Evolutionary conservation across 2,888 invertebrate species (phyloP).

Genomic region (Lycophotia porphyrea): DNA sequence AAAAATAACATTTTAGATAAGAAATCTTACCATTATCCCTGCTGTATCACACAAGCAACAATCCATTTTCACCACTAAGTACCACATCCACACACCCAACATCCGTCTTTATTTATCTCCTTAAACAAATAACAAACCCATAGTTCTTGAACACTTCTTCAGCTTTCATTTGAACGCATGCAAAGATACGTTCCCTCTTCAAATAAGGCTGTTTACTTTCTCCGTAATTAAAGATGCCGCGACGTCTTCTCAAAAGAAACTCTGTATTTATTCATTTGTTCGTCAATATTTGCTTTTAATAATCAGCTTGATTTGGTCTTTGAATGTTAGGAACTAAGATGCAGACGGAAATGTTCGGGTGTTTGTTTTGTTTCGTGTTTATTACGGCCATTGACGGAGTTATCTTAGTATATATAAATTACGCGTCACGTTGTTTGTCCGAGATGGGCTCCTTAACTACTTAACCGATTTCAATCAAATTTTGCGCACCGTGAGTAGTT

Average conservation of each 20-base stretch:
- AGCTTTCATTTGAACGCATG: conserved; percentile 85
- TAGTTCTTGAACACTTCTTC: conserved; percentile 88
- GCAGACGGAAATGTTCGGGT: conserved; percentile 37
- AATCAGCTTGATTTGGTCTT: conserved; percentile 79
- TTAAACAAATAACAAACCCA: conserved; percentile 80
- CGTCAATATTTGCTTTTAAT: conserved; percentile 88
- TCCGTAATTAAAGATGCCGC: conserved; percentile 86
- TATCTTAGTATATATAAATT: too few relatives aligned
- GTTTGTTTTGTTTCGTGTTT: conserved; percentile 44
- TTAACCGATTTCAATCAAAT: too few relatives aligned
- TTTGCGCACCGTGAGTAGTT: too few relatives aligned
- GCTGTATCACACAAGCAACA: neutral
- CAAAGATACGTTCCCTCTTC: conserved; percentile 86
- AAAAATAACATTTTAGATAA: neutral
- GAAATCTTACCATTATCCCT: neutral
- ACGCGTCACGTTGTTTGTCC: too few relatives aligned
- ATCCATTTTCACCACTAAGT: conserved; percentile 1
- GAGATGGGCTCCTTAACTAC: too few relatives aligned
- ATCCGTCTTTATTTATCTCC: conserved; percentile 76
- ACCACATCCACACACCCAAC: conserved; percentile 63
- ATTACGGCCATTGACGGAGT: conserved; percentile 11
- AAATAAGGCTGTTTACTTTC: conserved; percentile 85
- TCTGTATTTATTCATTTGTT: conserved; percentile 87
- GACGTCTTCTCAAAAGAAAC: conserved; percentile 87
- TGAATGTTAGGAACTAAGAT: conserved; percentile 64